A percentile compares a stretch with the other conserved stretches of the same genome.
Evolutionary conservation across 2,888 invertebrate species (phyloP).

Genomic region (Ochlodes sylvanus): DNA sequence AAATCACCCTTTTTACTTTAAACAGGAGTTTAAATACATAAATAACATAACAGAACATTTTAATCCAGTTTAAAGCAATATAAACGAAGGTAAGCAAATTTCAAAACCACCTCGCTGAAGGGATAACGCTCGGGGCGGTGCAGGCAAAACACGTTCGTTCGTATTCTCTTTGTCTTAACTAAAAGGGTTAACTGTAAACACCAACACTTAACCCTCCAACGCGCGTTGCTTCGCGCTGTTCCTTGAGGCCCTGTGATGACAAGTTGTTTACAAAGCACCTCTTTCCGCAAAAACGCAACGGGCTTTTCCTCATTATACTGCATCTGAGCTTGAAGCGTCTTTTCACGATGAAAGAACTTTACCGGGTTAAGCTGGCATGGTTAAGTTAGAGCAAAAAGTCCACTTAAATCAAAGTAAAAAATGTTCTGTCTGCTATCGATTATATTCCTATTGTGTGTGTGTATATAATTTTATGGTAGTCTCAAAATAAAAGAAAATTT

Average conservation of each 20-base stretch:
- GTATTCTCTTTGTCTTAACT: slow-evolving; percentile 55
- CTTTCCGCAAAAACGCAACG: slow-evolving; percentile 26
- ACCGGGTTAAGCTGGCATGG: slow-evolving; percentile 7
- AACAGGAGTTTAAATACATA: not conserved
- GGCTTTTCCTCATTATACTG: slow-evolving; percentile 30
- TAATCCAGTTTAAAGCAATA: slow-evolving; percentile 1
- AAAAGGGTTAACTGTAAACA: slow-evolving; percentile 72
- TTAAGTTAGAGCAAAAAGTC: not conserved
- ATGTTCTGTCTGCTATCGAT: not conserved
- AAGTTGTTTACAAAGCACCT: slow-evolving; percentile 38
- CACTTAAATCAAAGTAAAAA: not conserved
- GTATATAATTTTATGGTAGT: too few species aligned
- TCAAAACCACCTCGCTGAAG: not conserved
- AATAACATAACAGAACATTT: not conserved
- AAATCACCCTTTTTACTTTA: too few species aligned
- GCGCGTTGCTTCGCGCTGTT: slow-evolving; percentile 22
- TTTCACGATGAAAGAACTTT: slow-evolving; percentile 27
- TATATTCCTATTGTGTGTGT: not conserved
- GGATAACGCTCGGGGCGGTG: slow-evolving; percentile 17
- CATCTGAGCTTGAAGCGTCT: slow-evolving; percentile 17
- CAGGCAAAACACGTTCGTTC: slow-evolving; percentile 50
- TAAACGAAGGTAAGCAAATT: not conserved
- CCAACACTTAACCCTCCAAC: slow-evolving; percentile 60
- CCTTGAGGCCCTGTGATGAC: slow-evolving; percentile 35
- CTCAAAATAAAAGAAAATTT: too few species aligned